Percentiles rank a stretch among this genome's conserved stretches.
These are phyloP conservation scores for Osmerus eperlanus DNA, from an alignment of 2,113 vertebrate species.

Conservation along the genomic window DNA sequence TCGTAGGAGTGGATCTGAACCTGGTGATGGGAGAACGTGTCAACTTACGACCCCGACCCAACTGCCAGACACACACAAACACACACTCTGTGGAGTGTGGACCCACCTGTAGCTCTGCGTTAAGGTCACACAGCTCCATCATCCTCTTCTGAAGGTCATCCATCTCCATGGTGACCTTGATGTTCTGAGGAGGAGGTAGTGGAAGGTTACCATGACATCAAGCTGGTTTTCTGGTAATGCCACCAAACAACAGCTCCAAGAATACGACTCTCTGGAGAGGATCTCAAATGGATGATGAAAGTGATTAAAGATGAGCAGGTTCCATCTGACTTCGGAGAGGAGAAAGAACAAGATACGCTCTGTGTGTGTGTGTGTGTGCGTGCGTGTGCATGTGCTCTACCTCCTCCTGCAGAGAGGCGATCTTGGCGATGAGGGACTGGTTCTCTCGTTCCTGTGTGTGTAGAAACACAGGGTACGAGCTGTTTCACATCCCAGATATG, in stretches of 20 bases:
- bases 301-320: no score
- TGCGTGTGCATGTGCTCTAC: slow-evolving; percentile 39
- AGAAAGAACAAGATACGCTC: no score
- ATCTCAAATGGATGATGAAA: neutral
- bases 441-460: slow-evolving; percentile 81
- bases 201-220: neutral
- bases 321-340: no score
- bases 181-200: slow-evolving; percentile 71
- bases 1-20: slow-evolving; percentile 77
- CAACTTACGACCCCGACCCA: neutral
- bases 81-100: neutral
- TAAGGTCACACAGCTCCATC: slow-evolving; percentile 72
- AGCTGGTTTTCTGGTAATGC: no score
- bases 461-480: neutral
- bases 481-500: no score
- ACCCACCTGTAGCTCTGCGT: slow-evolving; percentile 80
- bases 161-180: slow-evolving; percentile 74
- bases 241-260: neutral
- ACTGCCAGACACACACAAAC: neutral
- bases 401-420: slow-evolving; percentile 85
- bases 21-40: slow-evolving; percentile 53
- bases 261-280: neutral
- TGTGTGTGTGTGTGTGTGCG: no score
- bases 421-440: slow-evolving; percentile 76
- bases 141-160: slow-evolving; percentile 81